phyloP scores from a whole-genome alignment of 2,797 vertebrate species.

The Myoxocephalus aenaeus region DNA sequence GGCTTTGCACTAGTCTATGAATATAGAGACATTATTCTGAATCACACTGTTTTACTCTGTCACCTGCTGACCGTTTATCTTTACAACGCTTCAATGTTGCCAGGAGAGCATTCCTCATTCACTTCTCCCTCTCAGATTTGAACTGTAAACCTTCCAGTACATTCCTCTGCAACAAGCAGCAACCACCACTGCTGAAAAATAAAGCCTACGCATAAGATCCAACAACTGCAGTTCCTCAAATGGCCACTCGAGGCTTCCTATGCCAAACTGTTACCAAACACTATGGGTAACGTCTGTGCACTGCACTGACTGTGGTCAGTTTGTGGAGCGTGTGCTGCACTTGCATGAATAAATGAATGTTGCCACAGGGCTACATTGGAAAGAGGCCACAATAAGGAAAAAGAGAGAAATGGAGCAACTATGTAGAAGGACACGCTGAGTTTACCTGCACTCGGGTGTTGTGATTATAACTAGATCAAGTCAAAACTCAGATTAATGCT shows the following conservation, averaged over 20 bases:
- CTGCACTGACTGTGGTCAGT: neutral
- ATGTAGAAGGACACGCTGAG: conserved; percentile 7
- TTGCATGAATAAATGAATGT: neutral
- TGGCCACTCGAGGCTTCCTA: neutral
- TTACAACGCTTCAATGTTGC: neutral
- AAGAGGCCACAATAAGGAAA: neutral
- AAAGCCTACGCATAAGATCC: neutral
- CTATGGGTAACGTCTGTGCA: neutral
- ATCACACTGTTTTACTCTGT: neutral
- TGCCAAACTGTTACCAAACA: neutral
- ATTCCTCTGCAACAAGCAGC: neutral
- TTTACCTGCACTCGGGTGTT: neutral
- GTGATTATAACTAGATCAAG: conserved; percentile 18
- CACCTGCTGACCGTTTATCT: neutral
- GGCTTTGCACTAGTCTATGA: neutral
- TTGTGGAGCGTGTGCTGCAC: neutral
- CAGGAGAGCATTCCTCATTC: neutral
- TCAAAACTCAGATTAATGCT: conserved; percentile 19
- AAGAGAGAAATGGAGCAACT: neutral
- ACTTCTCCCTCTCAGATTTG: neutral
- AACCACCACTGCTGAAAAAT: no score
- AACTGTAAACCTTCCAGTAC: neutral
- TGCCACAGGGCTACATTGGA: neutral
- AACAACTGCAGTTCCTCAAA: neutral
- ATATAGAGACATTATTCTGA: conserved; percentile 19